Evolutionary conservation across 2,888 invertebrate species (phyloP).

Genomic region (Aricia artaxerxes): DNA sequence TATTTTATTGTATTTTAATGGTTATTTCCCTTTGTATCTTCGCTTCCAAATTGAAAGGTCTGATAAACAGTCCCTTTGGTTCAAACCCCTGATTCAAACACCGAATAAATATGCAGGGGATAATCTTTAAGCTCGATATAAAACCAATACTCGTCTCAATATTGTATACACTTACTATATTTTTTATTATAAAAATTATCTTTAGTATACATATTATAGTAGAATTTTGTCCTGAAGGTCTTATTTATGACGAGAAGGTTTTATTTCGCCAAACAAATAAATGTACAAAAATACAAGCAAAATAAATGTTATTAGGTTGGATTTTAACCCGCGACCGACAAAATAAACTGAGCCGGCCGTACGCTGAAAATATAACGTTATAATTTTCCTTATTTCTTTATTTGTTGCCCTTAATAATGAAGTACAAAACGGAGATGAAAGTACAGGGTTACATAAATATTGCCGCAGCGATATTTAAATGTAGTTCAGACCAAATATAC

Average conservation of each 20-base stretch:
- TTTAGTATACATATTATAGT: too few relatives aligned
- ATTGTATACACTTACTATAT: too few relatives aligned
- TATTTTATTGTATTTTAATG: too few relatives aligned
- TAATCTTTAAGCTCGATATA: conserved; percentile 5
- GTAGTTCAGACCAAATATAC: conserved; percentile 50
- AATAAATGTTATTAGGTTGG: neutral
- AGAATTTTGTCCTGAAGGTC: neutral
- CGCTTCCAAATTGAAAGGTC: neutral
- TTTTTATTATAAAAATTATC: too few relatives aligned
- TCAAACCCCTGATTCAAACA: neutral
- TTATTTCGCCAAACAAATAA: neutral
- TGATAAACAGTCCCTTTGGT: neutral
- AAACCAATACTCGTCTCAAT: neutral
- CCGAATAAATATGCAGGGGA: neutral
- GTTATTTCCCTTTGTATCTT: neutral
- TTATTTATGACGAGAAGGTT: neutral
- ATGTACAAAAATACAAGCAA: neutral
- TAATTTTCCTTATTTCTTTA: neutral
- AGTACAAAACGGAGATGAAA: conserved; percentile 29
- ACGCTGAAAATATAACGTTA: neutral
- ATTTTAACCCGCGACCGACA: neutral
- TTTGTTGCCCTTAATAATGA: conserved; percentile 13
- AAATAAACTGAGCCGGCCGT: neutral
- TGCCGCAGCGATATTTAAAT: conserved; percentile 41
- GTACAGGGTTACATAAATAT: conserved; percentile 41